A percentile compares a stretch with the other conserved stretches of the same genome.
phyloP scores from a whole-genome alignment of 2,797 vertebrate genomes.

The Platyrinchus mystaceus region DNA sequence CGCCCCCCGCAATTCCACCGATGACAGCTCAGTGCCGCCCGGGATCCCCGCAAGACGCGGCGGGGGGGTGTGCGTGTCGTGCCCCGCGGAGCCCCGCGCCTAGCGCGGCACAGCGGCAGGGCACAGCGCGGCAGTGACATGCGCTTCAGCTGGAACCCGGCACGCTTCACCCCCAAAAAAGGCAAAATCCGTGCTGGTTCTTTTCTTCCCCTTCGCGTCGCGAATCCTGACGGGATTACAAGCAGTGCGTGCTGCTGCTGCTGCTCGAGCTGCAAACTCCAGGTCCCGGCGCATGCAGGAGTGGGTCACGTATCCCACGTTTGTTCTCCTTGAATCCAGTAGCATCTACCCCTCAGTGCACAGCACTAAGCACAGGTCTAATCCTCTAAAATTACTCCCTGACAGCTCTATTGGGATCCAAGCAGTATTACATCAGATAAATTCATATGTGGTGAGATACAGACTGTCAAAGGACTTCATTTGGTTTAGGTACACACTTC shows the following conservation, averaged over 20 bases:
- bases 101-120: neutral
- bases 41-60: neutral
- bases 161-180: neutral
- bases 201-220: neutral
- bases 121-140: fast-evolving
- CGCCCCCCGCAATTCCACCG: neutral
- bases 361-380: neutral
- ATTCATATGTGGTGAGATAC: neutral
- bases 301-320: neutral
- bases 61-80: neutral
- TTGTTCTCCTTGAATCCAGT: neutral
- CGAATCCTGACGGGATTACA: neutral
- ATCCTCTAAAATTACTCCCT: neutral
- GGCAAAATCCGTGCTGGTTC: neutral
- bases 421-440: neutral
- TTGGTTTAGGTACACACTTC: neutral
- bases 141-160: neutral
- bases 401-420: neutral
- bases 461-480: neutral
- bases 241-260: neutral
- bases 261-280: neutral
- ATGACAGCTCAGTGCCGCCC: neutral
- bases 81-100: neutral
- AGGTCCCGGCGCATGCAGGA: neutral
- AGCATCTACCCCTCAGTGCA: neutral